phyloP scores from a whole-genome alignment of 2,888 invertebrate genomes.

The Ophioninae sp. region DNA sequence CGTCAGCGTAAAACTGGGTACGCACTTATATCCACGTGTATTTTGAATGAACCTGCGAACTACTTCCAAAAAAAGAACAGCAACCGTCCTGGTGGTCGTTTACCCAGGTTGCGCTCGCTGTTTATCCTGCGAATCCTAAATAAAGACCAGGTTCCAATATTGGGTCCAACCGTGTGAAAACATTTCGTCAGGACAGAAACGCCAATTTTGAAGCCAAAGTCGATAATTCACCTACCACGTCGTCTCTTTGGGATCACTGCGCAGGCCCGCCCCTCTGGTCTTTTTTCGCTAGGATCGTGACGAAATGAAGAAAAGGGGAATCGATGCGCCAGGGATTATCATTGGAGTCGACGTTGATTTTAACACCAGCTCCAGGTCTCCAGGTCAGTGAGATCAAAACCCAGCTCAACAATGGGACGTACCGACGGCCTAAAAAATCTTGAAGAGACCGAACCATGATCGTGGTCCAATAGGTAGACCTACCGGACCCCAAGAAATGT shows the following conservation, averaged over 20 bases:
- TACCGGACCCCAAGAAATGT: slow-evolving; percentile 15
- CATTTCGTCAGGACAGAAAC: slow-evolving; percentile 39
- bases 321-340: slow-evolving; percentile 34
- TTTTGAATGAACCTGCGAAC: slow-evolving; percentile 37
- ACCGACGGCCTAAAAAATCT: background rate
- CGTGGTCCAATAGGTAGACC: background rate
- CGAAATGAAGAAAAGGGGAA: slow-evolving; percentile 52
- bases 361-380: background rate
- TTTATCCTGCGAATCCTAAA: slow-evolving; percentile 64
- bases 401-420: slow-evolving; percentile 20
- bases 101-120: slow-evolving; percentile 22
- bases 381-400: background rate
- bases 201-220: slow-evolving; percentile 42
- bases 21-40: slow-evolving; percentile 1
- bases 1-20: slow-evolving; percentile 55
- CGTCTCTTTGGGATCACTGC: slow-evolving; percentile 18
- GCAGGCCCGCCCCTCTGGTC: background rate
- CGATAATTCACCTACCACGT: slow-evolving; percentile 15
- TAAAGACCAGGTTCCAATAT: slow-evolving; percentile 55
- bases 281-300: slow-evolving; percentile 38
- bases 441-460: slow-evolving; percentile 1
- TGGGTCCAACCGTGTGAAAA: slow-evolving; percentile 22
- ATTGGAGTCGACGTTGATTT: background rate
- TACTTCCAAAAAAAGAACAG: slow-evolving; percentile 44
- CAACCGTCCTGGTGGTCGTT: slow-evolving; percentile 30